Evolutionary conservation across 2,888 invertebrate genomes (phyloP), one percentile per base, ranked within the genome.

Genomic region (Chorisops tibialis): DNA sequence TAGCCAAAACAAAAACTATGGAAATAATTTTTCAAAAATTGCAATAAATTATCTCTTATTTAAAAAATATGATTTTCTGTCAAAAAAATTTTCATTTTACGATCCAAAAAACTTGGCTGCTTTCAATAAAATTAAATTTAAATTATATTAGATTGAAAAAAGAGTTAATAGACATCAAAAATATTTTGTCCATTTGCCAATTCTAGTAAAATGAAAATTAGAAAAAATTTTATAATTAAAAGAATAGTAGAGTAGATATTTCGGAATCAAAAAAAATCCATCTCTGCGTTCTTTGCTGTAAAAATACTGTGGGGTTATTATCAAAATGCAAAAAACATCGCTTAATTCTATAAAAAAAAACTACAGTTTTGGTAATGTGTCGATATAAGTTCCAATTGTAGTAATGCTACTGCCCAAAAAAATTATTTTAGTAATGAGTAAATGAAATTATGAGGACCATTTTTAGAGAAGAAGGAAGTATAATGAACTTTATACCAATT

Each of bases 31-130:
- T 52, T 63, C 49, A 49, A 45, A 63, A 63, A 54, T 52, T 30
- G 14, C 43, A 18, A 58, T 47, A 47, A 19, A 47, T 58, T 51
- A 47, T 58, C 58, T 38, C 41, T 35, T 56, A 35, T 45, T 14
- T 18, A 9, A 41, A 22, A 48, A 45, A 45, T 35, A 45, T 21
- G 18, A 5, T 39, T 39, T 43, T 48, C 35, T 59, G n/a, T 47
- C 37, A 47, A 58, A n/a, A n/a, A n/a, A 47, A 47, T 35, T 47
- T 59, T 21, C 30, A 49, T 47, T 5, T 47, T 59, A 52, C 38
- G 45, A 65, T 65, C 65, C 65, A 65, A 65, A 65, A 65, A 65
- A 65, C 63, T 65, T 65, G 45, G 65, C 60, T 50, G 65, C 65
- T 56, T 58, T 45, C 60, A 51, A 48, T 14, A 4, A 30, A 51